Conservation (phyloP, 2,113 vertebrate species). For the Ctenodactylus gundi region DNA sequence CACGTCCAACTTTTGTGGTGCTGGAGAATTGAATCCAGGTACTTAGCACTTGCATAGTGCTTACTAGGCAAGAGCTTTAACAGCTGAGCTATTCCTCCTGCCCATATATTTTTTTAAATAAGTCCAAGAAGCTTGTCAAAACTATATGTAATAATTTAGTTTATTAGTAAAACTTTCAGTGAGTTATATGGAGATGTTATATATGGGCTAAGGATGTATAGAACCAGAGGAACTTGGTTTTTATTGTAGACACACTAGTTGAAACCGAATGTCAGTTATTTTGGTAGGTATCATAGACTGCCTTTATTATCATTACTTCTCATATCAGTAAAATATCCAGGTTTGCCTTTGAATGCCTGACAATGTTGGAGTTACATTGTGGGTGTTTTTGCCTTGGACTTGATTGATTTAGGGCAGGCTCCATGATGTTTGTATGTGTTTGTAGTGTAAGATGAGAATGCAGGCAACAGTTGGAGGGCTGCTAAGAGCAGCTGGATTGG, state of each 20-base stretch:
- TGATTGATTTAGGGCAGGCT: neutral
- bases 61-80: too few relatives aligned
- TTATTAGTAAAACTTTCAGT: neutral
- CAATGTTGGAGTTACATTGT: neutral
- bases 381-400: neutral
- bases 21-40: too few relatives aligned
- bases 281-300: neutral
- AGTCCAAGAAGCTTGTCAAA: neutral
- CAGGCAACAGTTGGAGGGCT: too few relatives aligned
- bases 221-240: neutral
- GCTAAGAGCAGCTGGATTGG: too few relatives aligned
- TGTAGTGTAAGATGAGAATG: neutral
- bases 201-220: neutral
- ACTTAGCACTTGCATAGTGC: too few relatives aligned
- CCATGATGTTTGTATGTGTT: neutral
- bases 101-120: too few relatives aligned
- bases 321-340: neutral
- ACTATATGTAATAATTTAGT: neutral
- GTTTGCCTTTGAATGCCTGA: neutral
- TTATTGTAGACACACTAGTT: neutral
- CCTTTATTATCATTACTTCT: neutral
- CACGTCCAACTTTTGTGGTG: too few relatives aligned
- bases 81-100: too few relatives aligned
- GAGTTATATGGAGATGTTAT: slow-evolving; percentile 12
- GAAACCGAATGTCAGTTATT: neutral